phyloP scores from a whole-genome alignment of 2,888 invertebrate genomes.

The Stenoptilia bipunctidactyla region DNA sequence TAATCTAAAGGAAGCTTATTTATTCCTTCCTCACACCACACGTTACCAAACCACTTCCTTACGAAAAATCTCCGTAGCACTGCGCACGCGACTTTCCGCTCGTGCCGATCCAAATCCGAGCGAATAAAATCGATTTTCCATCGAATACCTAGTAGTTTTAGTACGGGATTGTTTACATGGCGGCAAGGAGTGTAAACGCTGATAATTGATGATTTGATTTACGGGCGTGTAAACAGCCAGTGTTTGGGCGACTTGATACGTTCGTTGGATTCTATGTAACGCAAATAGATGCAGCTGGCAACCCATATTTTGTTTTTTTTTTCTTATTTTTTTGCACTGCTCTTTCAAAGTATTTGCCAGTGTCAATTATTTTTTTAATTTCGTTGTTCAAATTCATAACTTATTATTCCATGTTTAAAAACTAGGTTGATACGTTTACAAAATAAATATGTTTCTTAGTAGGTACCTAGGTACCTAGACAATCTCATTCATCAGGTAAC shows the following conservation, averaged over 20 bases:
- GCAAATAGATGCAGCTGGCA: no score
- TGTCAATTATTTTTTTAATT: no score
- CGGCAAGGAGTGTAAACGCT: constrained; percentile 69
- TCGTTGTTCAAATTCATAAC: no score
- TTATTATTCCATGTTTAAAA: no score
- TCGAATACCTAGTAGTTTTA: constrained; percentile 66
- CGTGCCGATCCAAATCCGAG: constrained; percentile 56
- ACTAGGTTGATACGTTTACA: no score
- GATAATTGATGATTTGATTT: constrained; percentile 72
- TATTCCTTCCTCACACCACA: constrained; percentile 30
- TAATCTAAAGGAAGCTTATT: constrained; percentile 27
- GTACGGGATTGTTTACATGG: constrained; percentile 65
- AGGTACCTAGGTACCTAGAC: no score
- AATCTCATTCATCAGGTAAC: no score
- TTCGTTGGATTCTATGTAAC: no score
- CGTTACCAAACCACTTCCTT: constrained; percentile 61
- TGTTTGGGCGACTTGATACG: constrained; percentile 43
- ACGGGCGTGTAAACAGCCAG: constrained; percentile 68
- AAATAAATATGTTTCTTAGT: no score
- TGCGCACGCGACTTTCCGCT: constrained; percentile 48
- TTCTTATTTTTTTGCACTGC: no score
- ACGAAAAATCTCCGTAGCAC: constrained; percentile 33
- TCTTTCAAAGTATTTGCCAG: no score
- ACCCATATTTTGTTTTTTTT: no score
- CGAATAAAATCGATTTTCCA: constrained; percentile 72